These are phyloP conservation scores for Platysternon megacephalum DNA, from an alignment of 2,113 vertebrate species.

Conservation along the genomic window DNA sequence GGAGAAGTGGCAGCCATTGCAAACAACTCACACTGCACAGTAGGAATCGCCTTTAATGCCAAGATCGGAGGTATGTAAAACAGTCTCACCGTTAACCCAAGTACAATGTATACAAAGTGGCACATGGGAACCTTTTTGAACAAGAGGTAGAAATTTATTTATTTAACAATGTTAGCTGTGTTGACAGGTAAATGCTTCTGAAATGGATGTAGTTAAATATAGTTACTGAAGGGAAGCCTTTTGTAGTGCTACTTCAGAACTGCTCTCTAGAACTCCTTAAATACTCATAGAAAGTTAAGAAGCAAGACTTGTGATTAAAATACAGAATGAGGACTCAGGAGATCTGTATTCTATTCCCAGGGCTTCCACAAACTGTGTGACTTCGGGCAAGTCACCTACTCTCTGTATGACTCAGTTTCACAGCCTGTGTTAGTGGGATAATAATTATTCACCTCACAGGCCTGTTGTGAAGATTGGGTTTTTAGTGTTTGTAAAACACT, in stretches of 20 bases:
- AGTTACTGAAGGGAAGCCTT: constrained; percentile 7
- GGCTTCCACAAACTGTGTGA: neutral
- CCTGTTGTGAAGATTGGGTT: neutral
- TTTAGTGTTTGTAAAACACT: neutral
- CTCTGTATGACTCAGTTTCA: neutral
- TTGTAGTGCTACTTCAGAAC: neutral
- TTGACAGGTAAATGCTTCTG: constrained; percentile 1
- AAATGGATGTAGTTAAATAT: neutral
- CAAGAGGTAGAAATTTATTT: neutral
- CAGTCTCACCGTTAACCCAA: neutral
- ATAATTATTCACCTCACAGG: neutral
- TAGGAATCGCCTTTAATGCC: constrained; percentile 98
- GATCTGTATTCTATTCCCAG: neutral
- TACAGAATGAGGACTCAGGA: neutral
- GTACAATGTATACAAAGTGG: constrained; percentile 4
- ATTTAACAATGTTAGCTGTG: neutral
- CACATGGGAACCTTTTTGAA: constrained; percentile 26
- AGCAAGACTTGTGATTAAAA: neutral
- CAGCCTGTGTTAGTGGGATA: neutral
- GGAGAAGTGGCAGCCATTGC: constrained; percentile 97
- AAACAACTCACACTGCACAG: constrained; percentile 98
- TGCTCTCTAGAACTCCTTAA: neutral
- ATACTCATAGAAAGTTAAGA: neutral
- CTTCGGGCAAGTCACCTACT: neutral
- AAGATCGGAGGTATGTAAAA: constrained; percentile 92